Evolutionary conservation across 2,888 invertebrate genomes (phyloP).

Genomic region (Smittia aterrima): DNA sequence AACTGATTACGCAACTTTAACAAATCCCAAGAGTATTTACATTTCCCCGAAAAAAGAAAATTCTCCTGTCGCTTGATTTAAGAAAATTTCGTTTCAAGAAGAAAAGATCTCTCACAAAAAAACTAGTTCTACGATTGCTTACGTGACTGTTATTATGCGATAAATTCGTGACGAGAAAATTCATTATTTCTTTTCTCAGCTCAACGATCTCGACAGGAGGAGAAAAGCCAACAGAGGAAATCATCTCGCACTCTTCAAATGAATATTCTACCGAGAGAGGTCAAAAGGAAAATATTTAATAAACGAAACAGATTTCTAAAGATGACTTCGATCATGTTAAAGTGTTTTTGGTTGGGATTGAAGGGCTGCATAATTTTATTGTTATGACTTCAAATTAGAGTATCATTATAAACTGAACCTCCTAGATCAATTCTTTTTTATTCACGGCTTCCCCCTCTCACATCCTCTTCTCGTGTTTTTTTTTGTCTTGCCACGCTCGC

Average conservation of each 20-base stretch:
- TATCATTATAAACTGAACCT: conserved; percentile 24
- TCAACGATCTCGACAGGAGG: background rate
- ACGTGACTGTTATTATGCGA: conserved; percentile 37
- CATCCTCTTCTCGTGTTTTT: background rate
- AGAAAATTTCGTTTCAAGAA: background rate
- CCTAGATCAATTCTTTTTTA: conserved; percentile 21
- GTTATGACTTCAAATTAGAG: conserved; percentile 33
- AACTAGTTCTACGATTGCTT: conserved; percentile 26
- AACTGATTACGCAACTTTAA: too few relatives aligned
- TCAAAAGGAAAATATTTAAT: too few relatives aligned
- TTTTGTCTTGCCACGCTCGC: background rate
- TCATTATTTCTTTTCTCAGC: background rate
- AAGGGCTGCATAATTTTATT: conserved; percentile 35
- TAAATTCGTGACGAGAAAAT: conserved; percentile 34
- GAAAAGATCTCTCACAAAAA: conserved; percentile 8
- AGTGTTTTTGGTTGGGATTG: too few relatives aligned
- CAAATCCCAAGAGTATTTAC: background rate
- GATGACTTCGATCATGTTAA: too few relatives aligned
- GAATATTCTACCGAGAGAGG: too few relatives aligned
- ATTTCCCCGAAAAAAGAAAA: background rate
- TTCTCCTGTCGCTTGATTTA: background rate
- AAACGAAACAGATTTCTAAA: too few relatives aligned
- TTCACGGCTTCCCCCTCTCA: background rate
- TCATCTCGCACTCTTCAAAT: background rate
- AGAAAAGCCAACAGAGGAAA: background rate